A percentile compares a stretch with the other conserved stretches of the same genome.
phyloP scores from a whole-genome alignment of 2,113 vertebrate species.

The Sebastes schlegelii region DNA sequence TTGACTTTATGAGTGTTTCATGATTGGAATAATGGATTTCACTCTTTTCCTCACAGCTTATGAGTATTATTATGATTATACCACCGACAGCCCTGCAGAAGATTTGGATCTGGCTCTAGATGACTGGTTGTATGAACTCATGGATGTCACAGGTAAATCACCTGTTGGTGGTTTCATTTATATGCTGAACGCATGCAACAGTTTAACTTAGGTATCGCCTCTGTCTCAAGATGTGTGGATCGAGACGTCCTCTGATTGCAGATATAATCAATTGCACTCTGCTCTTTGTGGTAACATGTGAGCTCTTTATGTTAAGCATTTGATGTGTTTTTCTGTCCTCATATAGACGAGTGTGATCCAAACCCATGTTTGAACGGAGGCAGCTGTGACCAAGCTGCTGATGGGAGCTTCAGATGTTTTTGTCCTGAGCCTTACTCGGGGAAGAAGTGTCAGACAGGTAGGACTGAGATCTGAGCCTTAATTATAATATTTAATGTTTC shows the following conservation, averaged over 20 bases:
- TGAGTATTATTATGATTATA: conserved; percentile 38
- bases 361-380: conserved; percentile 76
- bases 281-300: neutral
- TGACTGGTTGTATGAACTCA: conserved; percentile 64
- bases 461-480: neutral
- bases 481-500: neutral
- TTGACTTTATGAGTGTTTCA: neutral
- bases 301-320: neutral
- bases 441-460: conserved; percentile 75
- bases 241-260: neutral
- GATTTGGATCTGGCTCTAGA: neutral
- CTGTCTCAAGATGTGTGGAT: neutral
- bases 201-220: neutral
- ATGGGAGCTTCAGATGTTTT: conserved; percentile 51
- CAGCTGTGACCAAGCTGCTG: conserved; percentile 9
- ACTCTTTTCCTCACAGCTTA: conserved; percentile 30
- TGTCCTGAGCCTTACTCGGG: conserved; percentile 72
- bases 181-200: neutral
- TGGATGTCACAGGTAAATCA: conserved; percentile 50
- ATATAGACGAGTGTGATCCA: conserved; percentile 69
- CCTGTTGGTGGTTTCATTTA: neutral
- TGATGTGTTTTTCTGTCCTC: neutral
- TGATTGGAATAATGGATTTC: neutral
- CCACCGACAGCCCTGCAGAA: conserved; percentile 15
- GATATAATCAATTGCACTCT: neutral